These are phyloP conservation scores for Prunella fulvescens DNA, from an alignment of 2,113 vertebrate species.

Conservation along the genomic window DNA sequence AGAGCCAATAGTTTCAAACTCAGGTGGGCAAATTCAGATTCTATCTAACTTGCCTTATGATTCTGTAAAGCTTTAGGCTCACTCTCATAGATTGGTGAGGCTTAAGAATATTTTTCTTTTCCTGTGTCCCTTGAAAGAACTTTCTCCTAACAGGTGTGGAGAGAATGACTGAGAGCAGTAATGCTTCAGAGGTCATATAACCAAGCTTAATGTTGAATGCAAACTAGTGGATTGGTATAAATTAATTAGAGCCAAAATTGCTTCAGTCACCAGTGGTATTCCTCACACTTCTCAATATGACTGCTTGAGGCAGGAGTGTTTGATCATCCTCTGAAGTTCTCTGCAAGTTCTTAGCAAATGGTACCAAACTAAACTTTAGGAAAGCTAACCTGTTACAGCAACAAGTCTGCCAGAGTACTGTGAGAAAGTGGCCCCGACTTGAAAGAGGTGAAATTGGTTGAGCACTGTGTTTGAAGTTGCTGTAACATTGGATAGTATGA, in stretches of 20 bases:
- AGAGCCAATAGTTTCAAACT: neutral
- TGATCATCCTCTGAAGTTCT: neutral
- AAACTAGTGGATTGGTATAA: neutral
- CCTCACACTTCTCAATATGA: neutral
- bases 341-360: neutral
- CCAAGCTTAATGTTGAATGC: neutral
- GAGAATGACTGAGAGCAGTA: neutral
- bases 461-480: neutral
- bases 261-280: neutral
- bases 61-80: neutral
- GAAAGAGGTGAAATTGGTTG: neutral
- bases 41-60: neutral
- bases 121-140: neutral
- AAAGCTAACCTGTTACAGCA: accelerated
- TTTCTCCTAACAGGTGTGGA: accelerated
- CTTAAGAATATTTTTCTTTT: neutral
- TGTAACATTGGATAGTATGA: neutral
- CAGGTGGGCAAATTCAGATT: neutral
- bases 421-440: accelerated
- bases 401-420: neutral
- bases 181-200: neutral
- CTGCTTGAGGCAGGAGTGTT: neutral
- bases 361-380: neutral
- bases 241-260: neutral
- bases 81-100: accelerated